Evolutionary conservation across 2,888 invertebrate genomes (phyloP).

Genomic region (Cerastoderma edule): DNA sequence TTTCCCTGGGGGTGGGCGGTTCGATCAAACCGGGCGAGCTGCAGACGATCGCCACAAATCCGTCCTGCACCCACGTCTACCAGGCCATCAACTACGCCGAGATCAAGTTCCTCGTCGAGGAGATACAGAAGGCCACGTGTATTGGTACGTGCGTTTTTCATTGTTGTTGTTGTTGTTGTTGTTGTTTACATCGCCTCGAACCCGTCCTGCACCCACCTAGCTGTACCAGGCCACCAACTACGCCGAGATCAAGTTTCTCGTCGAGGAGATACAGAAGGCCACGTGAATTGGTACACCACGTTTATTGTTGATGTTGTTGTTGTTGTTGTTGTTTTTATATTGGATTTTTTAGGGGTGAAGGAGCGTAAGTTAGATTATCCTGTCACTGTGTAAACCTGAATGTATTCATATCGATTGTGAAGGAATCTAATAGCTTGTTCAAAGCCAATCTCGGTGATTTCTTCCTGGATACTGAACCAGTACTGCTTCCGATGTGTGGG

Average conservation of each 20-base stretch:
- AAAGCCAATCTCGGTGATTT: no score
- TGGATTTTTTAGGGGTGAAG: no score
- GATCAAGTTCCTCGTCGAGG: conserved; percentile 68
- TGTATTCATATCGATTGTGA: no score
- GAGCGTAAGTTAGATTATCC: no score
- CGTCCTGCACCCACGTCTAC: conserved; percentile 70
- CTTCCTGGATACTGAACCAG: no score
- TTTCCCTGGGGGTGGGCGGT: conserved; percentile 71
- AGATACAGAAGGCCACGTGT: conserved; percentile 71
- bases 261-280: conserved; percentile 70
- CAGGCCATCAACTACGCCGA: conserved; percentile 58
- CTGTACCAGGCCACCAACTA: conserved; percentile 59
- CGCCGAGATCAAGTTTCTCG: conserved; percentile 67
- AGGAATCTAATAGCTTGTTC: no score
- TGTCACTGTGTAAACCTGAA: no score
- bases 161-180: no score
- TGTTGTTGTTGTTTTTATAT: no score
- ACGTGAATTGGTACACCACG: conserved; percentile 67
- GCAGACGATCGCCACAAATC: conserved; percentile 62
- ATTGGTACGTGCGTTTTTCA: conserved; percentile 61
- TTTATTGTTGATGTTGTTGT: no score
- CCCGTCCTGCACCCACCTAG: conserved; percentile 71
- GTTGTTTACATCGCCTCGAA: conserved; percentile 66
- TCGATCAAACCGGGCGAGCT: conserved; percentile 57
- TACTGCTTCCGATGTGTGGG: no score